Evolutionary conservation across 2,888 invertebrate genomes (phyloP), one percentile per base, ranked within the genome.

Genomic region (Euplagia quadripunctaria): DNA sequence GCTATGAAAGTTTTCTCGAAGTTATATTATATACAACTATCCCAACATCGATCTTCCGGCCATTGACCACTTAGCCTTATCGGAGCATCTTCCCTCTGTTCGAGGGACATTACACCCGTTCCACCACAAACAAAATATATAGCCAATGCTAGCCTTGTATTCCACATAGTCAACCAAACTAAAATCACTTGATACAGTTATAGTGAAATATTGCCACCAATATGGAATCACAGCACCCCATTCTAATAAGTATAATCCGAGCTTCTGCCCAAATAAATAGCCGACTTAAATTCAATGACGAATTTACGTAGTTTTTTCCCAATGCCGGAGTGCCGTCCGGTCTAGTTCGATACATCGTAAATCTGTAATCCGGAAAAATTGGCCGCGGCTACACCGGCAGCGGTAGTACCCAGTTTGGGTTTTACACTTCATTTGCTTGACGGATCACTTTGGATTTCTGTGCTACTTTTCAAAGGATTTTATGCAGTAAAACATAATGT

Each of bases 281-380:
- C 81, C 55, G 77, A 76, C 86, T 87, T 86, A 85, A 84, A 83
- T 74, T 85, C 80, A 85, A 82, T 86, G 72, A 86, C 87, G 72
- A 71, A 78, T 90, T 86, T 86, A 89, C 85, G 87, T 89, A 86
- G 46, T 86, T 88, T 89, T 85, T 83, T 77, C 8, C 72, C 64
- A 52, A 86, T 63, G 78, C 81, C 82, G 87, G 86, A 55, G 86
- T 64, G 78, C 81, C 83, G 87, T 86, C 89, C 86, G 83, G 84
- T 84, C 77, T 79, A 75, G 80, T 82, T 82, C 88, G 88, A 89
- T 91, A 90, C 85, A 84, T 88, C 88, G 89, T 91, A 90, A 91
- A 91, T 90, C 89, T 87, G 86, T 92, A 93, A 93, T 93, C 92
- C 91, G 87, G 83, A 93, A 91, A 93, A 93, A 93, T 93, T 92